Evolutionary conservation across 1,140 invertebrate genomes (phyloP), one percentile per base, ranked within the genome.

Genomic region (Pachypsylla venusta): DNA sequence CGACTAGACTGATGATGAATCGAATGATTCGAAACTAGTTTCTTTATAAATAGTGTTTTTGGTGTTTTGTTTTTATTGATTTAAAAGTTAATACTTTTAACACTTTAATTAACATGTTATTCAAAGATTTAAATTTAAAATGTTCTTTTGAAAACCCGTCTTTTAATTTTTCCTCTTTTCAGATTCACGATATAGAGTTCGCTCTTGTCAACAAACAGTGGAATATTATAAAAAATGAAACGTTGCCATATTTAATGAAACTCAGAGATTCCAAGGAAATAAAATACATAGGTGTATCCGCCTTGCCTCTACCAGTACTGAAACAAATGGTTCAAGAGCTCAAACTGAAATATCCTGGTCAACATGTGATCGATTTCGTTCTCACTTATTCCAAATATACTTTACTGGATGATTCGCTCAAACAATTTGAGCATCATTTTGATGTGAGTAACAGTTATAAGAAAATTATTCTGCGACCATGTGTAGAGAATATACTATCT

Each of bases 131-230:
- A n/a, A n/a, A n/a, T n/a, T n/a, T n/a, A n/a, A n/a, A n/a, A n/a
- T n/a, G n/a, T n/a, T n/a, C n/a, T n/a, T n/a, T n/a, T n/a, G n/a
- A n/a, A n/a, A n/a, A n/a, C n/a, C n/a, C n/a, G n/a, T n/a, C n/a
- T n/a, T n/a, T n/a, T n/a, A n/a, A n/a, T n/a, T n/a, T n/a, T n/a
- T n/a, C n/a, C n/a, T n/a, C n/a, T n/a, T n/a, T 70, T 30, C 70
- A 95, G 87, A 78, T 93, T 26, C 92, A 96, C 67, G 93, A 97
- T 67, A 76, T 90, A 53, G 92, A 95, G 68, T 96, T 93, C 71
- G 85, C 86, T 1, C 77, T 48, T 4, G 42, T 48, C 7, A 48
- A 48, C 42, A 81, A n/a, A 80, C 77, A 60, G 67, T 84, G 2
- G 81, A 91, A 26, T 74, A 87, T 48, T 26, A 77, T 97, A 5